Conservation (phyloP, 2,888 invertebrate species). For the Clusia tigrina region DNA sequence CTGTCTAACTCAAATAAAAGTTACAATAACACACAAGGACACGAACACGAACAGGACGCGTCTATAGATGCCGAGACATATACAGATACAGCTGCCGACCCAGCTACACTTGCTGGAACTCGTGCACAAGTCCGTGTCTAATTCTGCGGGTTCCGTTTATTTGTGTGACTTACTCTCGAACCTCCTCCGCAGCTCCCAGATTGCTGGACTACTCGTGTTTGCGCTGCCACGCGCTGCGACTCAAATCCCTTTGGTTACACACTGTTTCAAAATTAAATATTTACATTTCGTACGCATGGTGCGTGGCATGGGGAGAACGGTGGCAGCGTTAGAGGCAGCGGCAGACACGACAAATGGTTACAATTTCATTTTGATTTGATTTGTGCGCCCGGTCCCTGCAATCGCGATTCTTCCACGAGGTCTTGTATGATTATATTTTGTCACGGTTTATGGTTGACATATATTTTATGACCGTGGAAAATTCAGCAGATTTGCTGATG, state of each 20-base stretch:
- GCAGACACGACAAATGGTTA: neutral
- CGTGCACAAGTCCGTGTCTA: neutral
- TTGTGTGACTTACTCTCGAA: neutral
- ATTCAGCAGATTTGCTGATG: constrained; percentile 23
- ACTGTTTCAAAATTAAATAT: constrained; percentile 61
- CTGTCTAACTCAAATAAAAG: neutral
- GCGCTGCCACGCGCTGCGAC: constrained; percentile 46
- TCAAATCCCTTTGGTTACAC: constrained; percentile 58
- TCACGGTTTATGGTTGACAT: constrained; percentile 53
- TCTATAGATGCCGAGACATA: neutral
- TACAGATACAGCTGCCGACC: no score
- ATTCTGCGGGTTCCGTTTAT: constrained; percentile 7
- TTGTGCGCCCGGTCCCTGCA: neutral
- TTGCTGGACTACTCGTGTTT: neutral
- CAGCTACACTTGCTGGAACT: neutral
- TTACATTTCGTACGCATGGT: constrained; percentile 48
- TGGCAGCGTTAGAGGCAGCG: neutral
- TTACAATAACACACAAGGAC: neutral
- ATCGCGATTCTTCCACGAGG: neutral
- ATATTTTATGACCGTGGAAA: constrained; percentile 53
- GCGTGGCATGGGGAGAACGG: neutral
- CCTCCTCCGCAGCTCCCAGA: neutral
- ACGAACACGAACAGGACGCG: neutral
- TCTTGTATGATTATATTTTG: constrained; percentile 35
- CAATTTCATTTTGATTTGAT: constrained; percentile 33